Percentiles rank a stretch among this genome's conserved stretches.
phyloP scores from a whole-genome alignment of 2,113 vertebrate species.

The Taxidea taxus region DNA sequence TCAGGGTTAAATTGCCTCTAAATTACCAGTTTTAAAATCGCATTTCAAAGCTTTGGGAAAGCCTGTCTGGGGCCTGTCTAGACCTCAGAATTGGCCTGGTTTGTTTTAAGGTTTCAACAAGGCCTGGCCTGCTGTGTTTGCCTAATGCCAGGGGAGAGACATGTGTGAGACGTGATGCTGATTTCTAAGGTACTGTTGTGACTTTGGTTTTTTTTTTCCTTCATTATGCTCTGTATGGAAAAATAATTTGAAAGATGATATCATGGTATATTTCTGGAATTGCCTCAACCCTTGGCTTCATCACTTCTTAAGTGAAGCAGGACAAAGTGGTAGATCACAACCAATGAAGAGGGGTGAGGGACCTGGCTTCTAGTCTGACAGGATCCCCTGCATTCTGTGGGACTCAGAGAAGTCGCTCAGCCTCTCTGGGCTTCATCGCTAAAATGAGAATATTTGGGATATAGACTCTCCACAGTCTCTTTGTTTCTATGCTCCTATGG shows the following conservation, averaged over 20 bases:
- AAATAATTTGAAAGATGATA: constrained; percentile 55
- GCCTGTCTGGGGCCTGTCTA: constrained; percentile 71
- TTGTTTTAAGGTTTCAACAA: constrained; percentile 69
- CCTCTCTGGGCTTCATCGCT: background rate
- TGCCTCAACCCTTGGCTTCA: background rate
- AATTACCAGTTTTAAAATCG: constrained; percentile 59
- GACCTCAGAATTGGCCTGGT: constrained; percentile 68
- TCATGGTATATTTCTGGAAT: constrained; percentile 35
- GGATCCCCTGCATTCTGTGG: background rate
- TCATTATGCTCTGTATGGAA: constrained; percentile 17
- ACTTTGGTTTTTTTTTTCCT: background rate
- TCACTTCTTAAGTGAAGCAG: background rate
- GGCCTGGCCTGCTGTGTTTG: background rate
- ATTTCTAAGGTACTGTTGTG: constrained; percentile 19
- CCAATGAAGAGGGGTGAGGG: background rate
- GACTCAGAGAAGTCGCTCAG: background rate
- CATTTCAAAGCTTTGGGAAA: constrained; percentile 68
- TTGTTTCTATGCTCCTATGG: background rate
- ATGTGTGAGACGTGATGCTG: background rate
- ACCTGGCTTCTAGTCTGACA: background rate
- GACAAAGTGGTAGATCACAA: background rate
- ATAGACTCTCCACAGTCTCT: background rate
- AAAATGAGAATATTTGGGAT: background rate
- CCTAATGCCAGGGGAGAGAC: constrained; percentile 5
- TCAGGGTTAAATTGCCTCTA: constrained; percentile 67